Evolutionary conservation across 35 echinoderm and acorn worm genomes (phyloP), one percentile per base, ranked within the genome.

Genomic region (Acanthaster planci): DNA sequence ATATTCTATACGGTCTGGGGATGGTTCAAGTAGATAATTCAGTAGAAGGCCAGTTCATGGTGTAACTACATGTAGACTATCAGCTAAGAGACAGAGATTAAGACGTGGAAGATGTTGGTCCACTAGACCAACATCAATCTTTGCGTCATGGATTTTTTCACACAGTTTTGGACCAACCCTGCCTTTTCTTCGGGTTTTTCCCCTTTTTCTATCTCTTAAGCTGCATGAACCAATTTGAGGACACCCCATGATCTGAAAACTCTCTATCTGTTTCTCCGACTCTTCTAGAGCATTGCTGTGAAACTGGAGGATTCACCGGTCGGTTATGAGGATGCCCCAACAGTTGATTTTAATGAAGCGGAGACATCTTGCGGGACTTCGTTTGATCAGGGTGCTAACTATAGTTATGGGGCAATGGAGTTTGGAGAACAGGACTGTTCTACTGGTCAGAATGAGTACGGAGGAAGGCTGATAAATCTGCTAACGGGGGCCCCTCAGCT

Each of bases 201-300:
- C 4, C 4, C 12, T 47, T 47, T 47, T 12, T 6, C 4, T 4
- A 12, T 47, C 12, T 6, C 12, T 47, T 47, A 47, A 47, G 4
- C 42, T 47, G 42, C 42, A 47, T 12, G 42, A 47, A 47, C 42
- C 4, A 47, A 12, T 47, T 47, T 47, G 42, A 47, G 42, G 42
- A 47, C 42, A 6, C 42, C 12, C 12, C 12, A 12, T 47, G 42
- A 47, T 47, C 42, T 47, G 4, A 72, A 72, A 72, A 72, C 26
- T 14, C 64, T 72, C 10, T 72, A 14, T 72, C 64, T 72, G 64
- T 72, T 72, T 72, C 34, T 26, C 64, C 23, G 34, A 72, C 64
- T 34, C 30, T 26, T 72, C 64, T 34, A 72, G 64, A 72, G 9
- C n/a, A 34, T 31, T 72, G 64, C 30, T 26, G 64, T 72, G 26